These are phyloP conservation scores for Cremastobaeus sp. DNA, from an alignment of 2,888 invertebrate genomes.

Conservation along the genomic window DNA sequence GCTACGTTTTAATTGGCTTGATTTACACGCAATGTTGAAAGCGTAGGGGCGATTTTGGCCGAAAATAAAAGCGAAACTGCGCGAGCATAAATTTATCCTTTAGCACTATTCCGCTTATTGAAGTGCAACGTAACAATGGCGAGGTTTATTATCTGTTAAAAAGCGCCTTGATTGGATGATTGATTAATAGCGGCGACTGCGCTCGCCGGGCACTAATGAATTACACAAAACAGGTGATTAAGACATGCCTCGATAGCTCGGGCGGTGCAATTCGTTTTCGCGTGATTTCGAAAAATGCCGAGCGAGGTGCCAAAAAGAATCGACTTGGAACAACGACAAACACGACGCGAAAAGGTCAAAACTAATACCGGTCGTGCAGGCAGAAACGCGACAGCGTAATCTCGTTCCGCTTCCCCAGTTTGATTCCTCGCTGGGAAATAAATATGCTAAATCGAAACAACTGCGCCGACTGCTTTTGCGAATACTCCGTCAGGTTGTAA, in stretches of 20 bases:
- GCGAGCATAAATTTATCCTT: slow-evolving; percentile 11
- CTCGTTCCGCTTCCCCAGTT: slow-evolving; percentile 25
- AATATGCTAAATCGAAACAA: no score
- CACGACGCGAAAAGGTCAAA: slow-evolving; percentile 37
- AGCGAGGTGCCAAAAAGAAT: slow-evolving; percentile 43
- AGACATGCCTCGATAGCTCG: slow-evolving; percentile 21
- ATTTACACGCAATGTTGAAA: no score
- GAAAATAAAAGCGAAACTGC: not conserved
- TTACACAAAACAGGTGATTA: slow-evolving; percentile 23
- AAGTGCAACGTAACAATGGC: not conserved
- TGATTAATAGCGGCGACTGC: not conserved
- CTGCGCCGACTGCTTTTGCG: no score
- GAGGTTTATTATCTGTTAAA: slow-evolving; percentile 1
- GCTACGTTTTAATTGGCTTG: no score
- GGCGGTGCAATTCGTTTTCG: slow-evolving; percentile 20
- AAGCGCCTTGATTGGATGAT: slow-evolving; percentile 1
- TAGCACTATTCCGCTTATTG: not conserved
- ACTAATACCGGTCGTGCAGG: slow-evolving; percentile 44
- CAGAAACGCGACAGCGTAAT: slow-evolving; percentile 42
- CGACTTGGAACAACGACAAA: slow-evolving; percentile 48
- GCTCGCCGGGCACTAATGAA: slow-evolving; percentile 2
- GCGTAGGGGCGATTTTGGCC: no score
- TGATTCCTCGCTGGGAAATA: slow-evolving; percentile 15
- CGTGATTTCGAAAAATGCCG: slow-evolving; percentile 35
- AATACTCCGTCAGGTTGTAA: no score